Evolutionary conservation across 2,888 invertebrate genomes (phyloP).

Genomic region (Ophioninae sp.): DNA sequence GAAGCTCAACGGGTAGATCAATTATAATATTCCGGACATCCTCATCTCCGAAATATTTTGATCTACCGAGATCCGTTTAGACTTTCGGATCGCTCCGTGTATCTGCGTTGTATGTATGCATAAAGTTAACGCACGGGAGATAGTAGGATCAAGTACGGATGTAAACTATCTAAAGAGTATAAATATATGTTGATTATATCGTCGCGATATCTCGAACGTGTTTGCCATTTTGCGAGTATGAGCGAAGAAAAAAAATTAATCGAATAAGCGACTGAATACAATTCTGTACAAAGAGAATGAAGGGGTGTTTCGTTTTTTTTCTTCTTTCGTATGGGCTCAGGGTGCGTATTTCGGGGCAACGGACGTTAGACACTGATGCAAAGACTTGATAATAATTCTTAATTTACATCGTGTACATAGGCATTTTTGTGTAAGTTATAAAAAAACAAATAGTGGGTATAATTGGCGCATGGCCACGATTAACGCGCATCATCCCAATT

Average conservation of each 20-base stretch:
- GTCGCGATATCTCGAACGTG: constrained; percentile 37
- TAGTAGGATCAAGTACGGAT: constrained; percentile 59
- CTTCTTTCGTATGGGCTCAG: constrained; percentile 23
- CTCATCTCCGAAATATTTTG: not conserved
- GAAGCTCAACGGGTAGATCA: not conserved
- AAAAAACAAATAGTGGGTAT: constrained; percentile 26
- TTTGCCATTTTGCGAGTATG: constrained; percentile 44
- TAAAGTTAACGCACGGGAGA: constrained; percentile 39
- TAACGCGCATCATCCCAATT: not conserved
- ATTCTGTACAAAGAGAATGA: constrained; percentile 54
- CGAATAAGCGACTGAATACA: constrained; percentile 55
- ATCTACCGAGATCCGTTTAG: not conserved
- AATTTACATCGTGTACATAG: constrained; percentile 59
- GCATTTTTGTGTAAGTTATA: constrained; percentile 52
- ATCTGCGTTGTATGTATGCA: constrained; percentile 54
- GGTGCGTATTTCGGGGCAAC: constrained; percentile 29
- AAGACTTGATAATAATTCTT: constrained; percentile 44
- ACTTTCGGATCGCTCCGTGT: not conserved
- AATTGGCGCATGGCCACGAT: constrained; percentile 7
- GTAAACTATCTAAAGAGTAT: constrained; percentile 63
- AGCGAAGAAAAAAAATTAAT: constrained; percentile 15
- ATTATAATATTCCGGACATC: not conserved
- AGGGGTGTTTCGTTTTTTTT: constrained; percentile 31
- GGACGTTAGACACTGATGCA: constrained; percentile 49
- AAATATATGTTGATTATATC: constrained; percentile 61